Base-by-base conservation (phyloP, 2,797 vertebrate species). In the Pagetopsis macropterus region DNA sequence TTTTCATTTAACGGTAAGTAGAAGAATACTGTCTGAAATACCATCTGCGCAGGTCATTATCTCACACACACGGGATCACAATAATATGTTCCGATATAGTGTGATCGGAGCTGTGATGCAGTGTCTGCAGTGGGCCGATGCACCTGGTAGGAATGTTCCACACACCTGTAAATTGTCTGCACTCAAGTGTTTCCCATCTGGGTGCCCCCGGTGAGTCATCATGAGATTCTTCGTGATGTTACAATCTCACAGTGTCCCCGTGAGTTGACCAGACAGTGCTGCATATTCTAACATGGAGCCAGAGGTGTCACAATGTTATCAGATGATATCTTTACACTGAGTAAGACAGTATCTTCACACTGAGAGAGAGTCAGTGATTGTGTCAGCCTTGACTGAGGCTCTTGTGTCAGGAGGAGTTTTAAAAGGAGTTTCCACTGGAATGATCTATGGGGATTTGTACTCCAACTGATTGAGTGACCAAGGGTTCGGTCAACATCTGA, bases 121-220 rank as follows among this genome's bases (percentile, higher is more conserved):
- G 19, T 1, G 23, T 84, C 69, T 68, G 64, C 27, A 65, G 3
- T 3, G 12, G 40, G 40, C 44, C 63, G 46, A 40, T 65, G 48
- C 76, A 88, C 80, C 81, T 90, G 80, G 59, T 5, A 19, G 74
- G 82, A 87, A 89, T 82, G 60, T 90, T 79, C 56, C 85, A 82
- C 84, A 83, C 87, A 90, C 82, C 86, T 88, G 87, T 50, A 65
- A 89, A 84, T 11, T 66, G 72, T 83, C 72, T 74, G 65, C 37
- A 44, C 70, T 16, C 51, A 54, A 73, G 76, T 79, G 72, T 71
- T 84, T 84, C 31, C 79, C 85, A 78, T 63, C 68, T 80, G 72
- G 41, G 9, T 15, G 16, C 14, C 2, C 60, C 15, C 5, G 4
- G 11, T 85, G 82, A 85, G 33, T 87, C 78, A 83, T 27, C 12